These are phyloP conservation scores for Drosophila azteca DNA, from an alignment of 1,140 invertebrate species.

Conservation along the genomic window DNA sequence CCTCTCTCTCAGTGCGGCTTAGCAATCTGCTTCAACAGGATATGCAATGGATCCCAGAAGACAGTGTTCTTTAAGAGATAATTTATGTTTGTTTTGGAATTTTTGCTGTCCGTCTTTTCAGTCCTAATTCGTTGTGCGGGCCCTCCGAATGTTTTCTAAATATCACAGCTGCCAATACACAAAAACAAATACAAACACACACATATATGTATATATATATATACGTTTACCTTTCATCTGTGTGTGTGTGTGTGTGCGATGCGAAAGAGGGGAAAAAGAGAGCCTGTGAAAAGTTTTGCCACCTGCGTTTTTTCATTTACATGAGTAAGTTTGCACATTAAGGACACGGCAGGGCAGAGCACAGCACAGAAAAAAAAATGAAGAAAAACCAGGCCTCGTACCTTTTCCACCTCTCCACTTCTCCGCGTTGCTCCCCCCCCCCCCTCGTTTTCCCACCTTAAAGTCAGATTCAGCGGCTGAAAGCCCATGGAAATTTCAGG, in stretches of 20 bases:
- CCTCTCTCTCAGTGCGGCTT: no score
- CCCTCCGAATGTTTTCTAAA: slow-evolving; percentile 54
- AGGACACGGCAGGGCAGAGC: slow-evolving; percentile 24
- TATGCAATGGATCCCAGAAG: no score
- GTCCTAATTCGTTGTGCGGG: slow-evolving; percentile 25
- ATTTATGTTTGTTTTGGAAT: slow-evolving; percentile 50
- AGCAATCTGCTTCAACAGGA: no score
- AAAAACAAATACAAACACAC: slow-evolving; percentile 8
- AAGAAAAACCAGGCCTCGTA: slow-evolving; percentile 67
- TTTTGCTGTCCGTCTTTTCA: slow-evolving; percentile 2
- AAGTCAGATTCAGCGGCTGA: slow-evolving; percentile 5
- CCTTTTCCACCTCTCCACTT: slow-evolving; percentile 4
- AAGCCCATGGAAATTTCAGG: slow-evolving; percentile 16
- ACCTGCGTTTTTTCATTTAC: slow-evolving; percentile 76
- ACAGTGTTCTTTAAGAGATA: slow-evolving; percentile 33
- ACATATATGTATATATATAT: slow-evolving; percentile 10
- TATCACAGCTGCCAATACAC: slow-evolving; percentile 64
- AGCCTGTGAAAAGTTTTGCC: slow-evolving; percentile 60
- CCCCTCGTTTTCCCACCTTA: slow-evolving; percentile 4
- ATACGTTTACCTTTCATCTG: background rate
- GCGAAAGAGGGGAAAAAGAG: slow-evolving; percentile 1
- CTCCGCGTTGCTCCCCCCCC: no score
- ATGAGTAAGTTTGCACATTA: slow-evolving; percentile 79
- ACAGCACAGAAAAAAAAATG: slow-evolving; percentile 46
- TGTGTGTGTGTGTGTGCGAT: background rate